Conservation (phyloP, 2,113 vertebrate genomes). For the Crypturellus undulatus region DNA sequence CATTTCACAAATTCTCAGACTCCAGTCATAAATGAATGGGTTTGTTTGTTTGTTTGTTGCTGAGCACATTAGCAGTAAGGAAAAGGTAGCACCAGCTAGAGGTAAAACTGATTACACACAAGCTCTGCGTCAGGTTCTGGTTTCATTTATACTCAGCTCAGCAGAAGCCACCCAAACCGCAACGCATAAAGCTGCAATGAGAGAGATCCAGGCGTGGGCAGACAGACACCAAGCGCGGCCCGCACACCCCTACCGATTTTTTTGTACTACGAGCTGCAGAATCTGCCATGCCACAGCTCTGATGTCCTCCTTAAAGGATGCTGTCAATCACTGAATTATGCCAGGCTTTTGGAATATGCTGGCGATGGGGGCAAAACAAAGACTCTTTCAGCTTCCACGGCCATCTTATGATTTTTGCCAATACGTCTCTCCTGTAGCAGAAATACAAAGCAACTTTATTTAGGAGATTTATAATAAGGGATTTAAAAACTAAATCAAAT, state of each 20-base stretch:
- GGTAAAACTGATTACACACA: background rate
- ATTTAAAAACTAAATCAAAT: background rate
- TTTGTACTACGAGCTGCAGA: background rate
- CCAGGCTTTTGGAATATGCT: background rate
- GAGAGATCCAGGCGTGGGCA: accelerated
- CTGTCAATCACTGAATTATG: background rate
- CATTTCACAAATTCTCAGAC: background rate
- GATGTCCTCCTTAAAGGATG: background rate
- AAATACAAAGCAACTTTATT: background rate
- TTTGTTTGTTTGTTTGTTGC: background rate
- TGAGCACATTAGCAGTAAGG: background rate
- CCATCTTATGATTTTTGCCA: background rate
- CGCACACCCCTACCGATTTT: accelerated
- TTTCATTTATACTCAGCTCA: background rate
- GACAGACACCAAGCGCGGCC: background rate
- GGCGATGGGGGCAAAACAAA: background rate
- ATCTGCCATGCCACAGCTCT: background rate
- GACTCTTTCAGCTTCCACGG: background rate
- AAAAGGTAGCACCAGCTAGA: background rate
- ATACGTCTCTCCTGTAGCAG: background rate
- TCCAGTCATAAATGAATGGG: background rate
- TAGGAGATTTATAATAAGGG: background rate
- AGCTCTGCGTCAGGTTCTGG: background rate
- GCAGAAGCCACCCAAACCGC: background rate
- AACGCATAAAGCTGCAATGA: background rate